Conservation (phyloP, 2,113 vertebrate species). For the Chascanopsetta lugubris region DNA sequence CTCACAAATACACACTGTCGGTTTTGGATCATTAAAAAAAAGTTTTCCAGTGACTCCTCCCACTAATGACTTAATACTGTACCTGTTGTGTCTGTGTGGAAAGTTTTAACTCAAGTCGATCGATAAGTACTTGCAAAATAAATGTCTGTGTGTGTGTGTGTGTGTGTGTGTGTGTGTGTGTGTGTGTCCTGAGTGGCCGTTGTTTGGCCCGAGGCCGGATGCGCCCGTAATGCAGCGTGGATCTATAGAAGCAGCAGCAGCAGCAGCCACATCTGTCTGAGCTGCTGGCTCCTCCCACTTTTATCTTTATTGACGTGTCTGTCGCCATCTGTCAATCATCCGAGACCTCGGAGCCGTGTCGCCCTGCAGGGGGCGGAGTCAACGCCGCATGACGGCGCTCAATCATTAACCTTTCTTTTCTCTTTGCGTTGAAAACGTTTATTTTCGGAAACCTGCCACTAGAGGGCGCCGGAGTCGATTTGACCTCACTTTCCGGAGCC, state of each 20-base stretch:
- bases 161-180: slow-evolving; percentile 34
- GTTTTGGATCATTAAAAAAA: not conserved
- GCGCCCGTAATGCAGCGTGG: slow-evolving; percentile 53
- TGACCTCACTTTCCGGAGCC: not conserved
- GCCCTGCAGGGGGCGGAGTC: not conserved
- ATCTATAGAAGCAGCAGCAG: slow-evolving; percentile 50
- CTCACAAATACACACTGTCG: no score
- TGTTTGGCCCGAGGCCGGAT: slow-evolving; percentile 49
- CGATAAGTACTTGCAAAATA: slow-evolving; percentile 16
- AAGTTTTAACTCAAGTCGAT: slow-evolving; percentile 29
- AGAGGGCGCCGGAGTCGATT: not conserved
- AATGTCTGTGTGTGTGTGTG: slow-evolving; percentile 16
- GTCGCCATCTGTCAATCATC: slow-evolving; percentile 32
- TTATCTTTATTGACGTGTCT: slow-evolving; percentile 25
- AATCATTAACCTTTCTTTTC: slow-evolving; percentile 36
- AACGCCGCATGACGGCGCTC: not conserved
- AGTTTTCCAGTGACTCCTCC: not conserved
- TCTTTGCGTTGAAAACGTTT: no score
- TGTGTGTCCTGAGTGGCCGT: slow-evolving; percentile 42
- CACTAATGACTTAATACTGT: slow-evolving; percentile 9
- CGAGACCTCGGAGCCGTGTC: slow-evolving; percentile 17
- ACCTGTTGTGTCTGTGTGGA: not conserved
- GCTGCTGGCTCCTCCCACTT: not conserved
- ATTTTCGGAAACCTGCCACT: not conserved
- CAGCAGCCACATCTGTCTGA: slow-evolving; percentile 59